phyloP scores from a whole-genome alignment of 2,113 vertebrate genomes.

The Dryoscopus gambensis region DNA sequence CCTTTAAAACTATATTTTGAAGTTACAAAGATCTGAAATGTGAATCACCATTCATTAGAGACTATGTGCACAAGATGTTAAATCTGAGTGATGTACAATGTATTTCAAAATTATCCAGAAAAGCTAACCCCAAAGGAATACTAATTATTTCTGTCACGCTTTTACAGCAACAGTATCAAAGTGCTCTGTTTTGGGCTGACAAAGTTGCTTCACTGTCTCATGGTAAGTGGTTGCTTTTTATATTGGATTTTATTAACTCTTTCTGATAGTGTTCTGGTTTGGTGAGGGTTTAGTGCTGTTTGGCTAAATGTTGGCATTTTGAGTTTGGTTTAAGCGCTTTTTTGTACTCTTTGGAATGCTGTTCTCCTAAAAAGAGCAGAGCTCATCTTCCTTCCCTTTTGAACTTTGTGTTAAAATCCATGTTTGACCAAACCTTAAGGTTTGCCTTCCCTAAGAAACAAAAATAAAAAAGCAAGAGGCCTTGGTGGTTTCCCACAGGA shows the following conservation, averaged over 20 bases:
- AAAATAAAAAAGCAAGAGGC: accelerated
- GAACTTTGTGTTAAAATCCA: not conserved
- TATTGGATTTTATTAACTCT: not conserved
- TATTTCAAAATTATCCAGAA: not conserved
- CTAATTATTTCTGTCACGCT: not conserved
- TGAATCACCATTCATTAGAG: not conserved
- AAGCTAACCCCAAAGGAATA: not conserved
- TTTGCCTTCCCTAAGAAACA: not conserved
- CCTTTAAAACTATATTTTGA: not conserved
- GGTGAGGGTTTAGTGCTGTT: not conserved
- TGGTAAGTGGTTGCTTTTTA: slow-evolving; percentile 76
- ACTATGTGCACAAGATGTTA: not conserved
- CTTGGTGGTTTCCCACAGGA: not conserved
- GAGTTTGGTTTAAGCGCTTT: not conserved
- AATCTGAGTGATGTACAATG: not conserved
- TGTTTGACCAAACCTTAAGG: not conserved
- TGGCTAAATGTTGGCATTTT: not conserved
- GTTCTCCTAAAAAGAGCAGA: not conserved
- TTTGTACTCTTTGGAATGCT: not conserved
- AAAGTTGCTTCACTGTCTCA: slow-evolving; percentile 96
- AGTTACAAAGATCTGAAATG: not conserved
- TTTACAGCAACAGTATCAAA: slow-evolving; percentile 97
- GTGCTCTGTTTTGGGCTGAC: slow-evolving; percentile 98
- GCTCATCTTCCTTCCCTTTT: not conserved
- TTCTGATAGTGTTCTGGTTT: not conserved